A percentile compares a stretch with the other conserved stretches of the same genome.
phyloP scores from a whole-genome alignment of 2,113 vertebrate species.

The Sapajus apella region DNA sequence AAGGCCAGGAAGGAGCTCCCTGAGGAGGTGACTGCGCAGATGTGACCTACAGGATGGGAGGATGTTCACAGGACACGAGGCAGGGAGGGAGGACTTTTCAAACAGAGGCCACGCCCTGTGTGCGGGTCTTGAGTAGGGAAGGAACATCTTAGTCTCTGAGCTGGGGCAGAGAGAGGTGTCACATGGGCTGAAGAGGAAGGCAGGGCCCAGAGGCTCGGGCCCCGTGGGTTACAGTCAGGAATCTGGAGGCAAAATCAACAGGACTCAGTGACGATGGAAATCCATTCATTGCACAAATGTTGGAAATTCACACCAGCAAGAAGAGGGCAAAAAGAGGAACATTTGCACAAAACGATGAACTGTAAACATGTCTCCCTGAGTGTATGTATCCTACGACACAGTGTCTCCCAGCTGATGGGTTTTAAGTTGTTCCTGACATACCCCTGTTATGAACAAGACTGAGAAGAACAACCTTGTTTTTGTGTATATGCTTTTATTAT shows the following conservation, averaged over 20 bases:
- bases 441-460: background rate
- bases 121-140: background rate
- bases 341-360: background rate
- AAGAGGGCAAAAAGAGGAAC: background rate
- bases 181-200: background rate
- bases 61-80: background rate
- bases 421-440: background rate
- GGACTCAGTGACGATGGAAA: background rate
- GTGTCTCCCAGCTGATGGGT: too few relatives aligned
- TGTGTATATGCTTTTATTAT: background rate
- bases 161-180: background rate
- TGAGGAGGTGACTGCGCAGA: background rate
- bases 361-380: background rate
- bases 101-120: background rate
- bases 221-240: background rate
- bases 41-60: background rate
- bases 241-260: background rate
- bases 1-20: background rate
- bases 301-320: background rate
- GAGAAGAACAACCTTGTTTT: background rate
- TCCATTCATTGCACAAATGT: background rate
- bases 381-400: background rate
- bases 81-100: background rate
- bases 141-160: background rate
- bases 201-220: background rate